phyloP scores from a whole-genome alignment of 30 jellyfish, hydroid and myxozoan species.

The Chrysaora quinquecirrha region DNA sequence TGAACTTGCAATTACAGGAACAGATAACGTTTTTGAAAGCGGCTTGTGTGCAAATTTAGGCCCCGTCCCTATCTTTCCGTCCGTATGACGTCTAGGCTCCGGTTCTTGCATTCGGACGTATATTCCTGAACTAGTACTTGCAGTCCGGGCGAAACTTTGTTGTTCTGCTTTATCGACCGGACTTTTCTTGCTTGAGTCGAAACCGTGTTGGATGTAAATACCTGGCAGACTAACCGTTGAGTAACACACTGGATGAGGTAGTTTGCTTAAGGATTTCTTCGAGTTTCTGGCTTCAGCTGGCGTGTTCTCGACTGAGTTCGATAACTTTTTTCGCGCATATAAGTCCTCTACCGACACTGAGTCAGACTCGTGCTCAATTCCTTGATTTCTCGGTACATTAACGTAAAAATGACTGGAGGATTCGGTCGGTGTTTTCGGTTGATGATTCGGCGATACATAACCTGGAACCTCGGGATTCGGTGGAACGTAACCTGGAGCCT shows the following conservation, averaged over 20 bases:
- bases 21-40: neutral
- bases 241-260: neutral
- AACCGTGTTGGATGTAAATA: neutral
- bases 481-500: too few relatives aligned
- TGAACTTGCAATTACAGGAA: neutral
- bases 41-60: neutral
- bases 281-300: too few relatives aligned
- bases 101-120: too few relatives aligned
- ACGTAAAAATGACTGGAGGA: neutral
- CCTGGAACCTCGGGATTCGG: too few relatives aligned
- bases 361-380: neutral
- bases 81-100: neutral
- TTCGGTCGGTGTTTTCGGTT: neutral
- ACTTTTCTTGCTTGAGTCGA: neutral
- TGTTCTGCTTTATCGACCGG: neutral
- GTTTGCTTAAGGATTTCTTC: too few relatives aligned
- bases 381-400: neutral
- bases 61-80: neutral
- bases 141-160: too few relatives aligned
- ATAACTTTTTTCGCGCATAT: too few relatives aligned
- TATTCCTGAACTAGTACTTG: neutral
- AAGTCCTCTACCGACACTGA: neutral
- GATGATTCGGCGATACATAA: too few relatives aligned
- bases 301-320: too few relatives aligned
- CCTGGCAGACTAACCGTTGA: slow-evolving; percentile 1